A percentile compares a stretch with the other conserved stretches of the same genome.
Conservation (phyloP, 2,888 invertebrate genomes). For the Syrphus vitripennis region DNA sequence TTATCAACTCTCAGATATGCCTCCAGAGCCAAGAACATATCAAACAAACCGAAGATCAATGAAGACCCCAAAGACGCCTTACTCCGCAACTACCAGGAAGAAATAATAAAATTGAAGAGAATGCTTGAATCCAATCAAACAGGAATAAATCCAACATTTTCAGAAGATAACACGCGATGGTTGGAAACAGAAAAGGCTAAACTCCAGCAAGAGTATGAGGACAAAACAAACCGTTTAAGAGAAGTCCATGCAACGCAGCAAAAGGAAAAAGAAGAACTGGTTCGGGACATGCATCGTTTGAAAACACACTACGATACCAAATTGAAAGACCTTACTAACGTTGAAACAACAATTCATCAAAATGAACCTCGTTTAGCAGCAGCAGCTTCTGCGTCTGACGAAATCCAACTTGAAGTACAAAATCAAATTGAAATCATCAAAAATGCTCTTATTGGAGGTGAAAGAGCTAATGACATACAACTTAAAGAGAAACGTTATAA, state of each 20-base stretch:
- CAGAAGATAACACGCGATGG: slow-evolving; percentile 60
- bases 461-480: slow-evolving; percentile 87
- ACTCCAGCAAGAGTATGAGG: slow-evolving; percentile 76
- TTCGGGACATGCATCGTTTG: slow-evolving; percentile 74
- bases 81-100: slow-evolving; percentile 91
- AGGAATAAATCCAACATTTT: neutral
- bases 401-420: slow-evolving; percentile 76
- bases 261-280: slow-evolving; percentile 74
- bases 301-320: slow-evolving; percentile 74
- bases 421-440: slow-evolving; percentile 85
- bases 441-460: slow-evolving; percentile 90
- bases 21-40: slow-evolving; percentile 92
- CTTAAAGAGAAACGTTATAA: slow-evolving; percentile 86
- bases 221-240: slow-evolving; percentile 80
- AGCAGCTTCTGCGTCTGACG: neutral
- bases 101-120: slow-evolving; percentile 86
- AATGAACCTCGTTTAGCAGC: neutral
- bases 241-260: slow-evolving; percentile 75
- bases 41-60: slow-evolving; percentile 92
- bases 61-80: slow-evolving; percentile 96
- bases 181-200: slow-evolving; percentile 81
- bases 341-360: slow-evolving; percentile 38
- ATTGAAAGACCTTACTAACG: slow-evolving; percentile 62
- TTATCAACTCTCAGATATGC: slow-evolving; percentile 92
- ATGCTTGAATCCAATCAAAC: slow-evolving; percentile 73